Evolutionary conservation across 1,140 invertebrate genomes (phyloP).

Genomic region (Drosophila littoralis): DNA sequence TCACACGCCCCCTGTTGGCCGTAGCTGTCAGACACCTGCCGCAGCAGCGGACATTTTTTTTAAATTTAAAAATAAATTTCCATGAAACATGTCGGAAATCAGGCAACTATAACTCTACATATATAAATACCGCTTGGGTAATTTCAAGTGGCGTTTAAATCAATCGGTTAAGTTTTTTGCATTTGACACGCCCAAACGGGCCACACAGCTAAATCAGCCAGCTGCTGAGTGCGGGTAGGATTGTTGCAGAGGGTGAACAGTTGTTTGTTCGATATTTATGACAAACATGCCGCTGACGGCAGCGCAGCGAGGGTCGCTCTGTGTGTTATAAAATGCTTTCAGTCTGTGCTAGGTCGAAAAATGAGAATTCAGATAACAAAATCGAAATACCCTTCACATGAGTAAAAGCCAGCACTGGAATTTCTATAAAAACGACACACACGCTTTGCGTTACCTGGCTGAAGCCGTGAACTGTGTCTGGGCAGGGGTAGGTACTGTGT

Average conservation of each 20-base stretch:
- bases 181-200: slow-evolving; percentile 18
- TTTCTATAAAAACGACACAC: not conserved
- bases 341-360: not conserved
- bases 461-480: not conserved
- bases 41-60: slow-evolving; percentile 9
- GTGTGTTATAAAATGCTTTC: not conserved
- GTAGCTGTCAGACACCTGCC: slow-evolving; percentile 59
- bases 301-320: not conserved
- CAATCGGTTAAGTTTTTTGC: slow-evolving; percentile 53
- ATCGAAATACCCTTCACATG: too few species aligned
- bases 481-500: not conserved
- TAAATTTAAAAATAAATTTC: slow-evolving; percentile 57
- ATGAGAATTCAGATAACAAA: not conserved
- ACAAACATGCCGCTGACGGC: slow-evolving; percentile 60
- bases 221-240: slow-evolving; percentile 12
- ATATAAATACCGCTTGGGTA: slow-evolving; percentile 26
- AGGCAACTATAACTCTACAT: slow-evolving; percentile 24
- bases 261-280: slow-evolving; percentile 74
- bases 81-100: slow-evolving; percentile 38
- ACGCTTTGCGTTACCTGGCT: not conserved
- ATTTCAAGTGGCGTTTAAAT: slow-evolving; percentile 75
- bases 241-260: not conserved
- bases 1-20: slow-evolving; percentile 10
- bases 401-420: not conserved
- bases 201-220: slow-evolving; percentile 39